phyloP scores from a whole-genome alignment of 2,113 vertebrate species.

The Galbula dea region DNA sequence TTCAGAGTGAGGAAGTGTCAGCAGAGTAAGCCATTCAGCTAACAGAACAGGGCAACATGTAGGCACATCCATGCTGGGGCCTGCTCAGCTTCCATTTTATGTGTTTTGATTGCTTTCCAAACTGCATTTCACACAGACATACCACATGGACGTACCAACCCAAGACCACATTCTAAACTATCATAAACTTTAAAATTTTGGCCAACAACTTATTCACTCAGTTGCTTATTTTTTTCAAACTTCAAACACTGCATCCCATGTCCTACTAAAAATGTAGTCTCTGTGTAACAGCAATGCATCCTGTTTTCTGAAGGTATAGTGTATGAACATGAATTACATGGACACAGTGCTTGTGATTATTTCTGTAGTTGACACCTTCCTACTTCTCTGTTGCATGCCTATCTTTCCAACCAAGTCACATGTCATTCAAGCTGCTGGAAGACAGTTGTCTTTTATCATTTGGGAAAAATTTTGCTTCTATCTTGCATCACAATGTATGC shows the following conservation, averaged over 20 bases:
- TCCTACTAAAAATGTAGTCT: background rate
- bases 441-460: background rate
- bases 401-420: background rate
- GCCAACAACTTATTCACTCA: background rate
- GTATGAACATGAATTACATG: background rate
- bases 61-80: background rate
- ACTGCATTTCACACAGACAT: background rate
- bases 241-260: background rate
- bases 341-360: background rate
- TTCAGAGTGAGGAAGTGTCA: background rate
- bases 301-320: background rate
- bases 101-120: background rate
- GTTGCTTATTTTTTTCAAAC: background rate
- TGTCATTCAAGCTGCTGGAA: background rate
- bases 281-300: background rate
- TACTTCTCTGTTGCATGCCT: background rate
- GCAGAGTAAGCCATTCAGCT: too few species aligned
- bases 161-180: background rate
- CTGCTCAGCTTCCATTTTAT: background rate
- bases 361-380: background rate
- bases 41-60: background rate
- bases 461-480: rapidly evolving
- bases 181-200: background rate
- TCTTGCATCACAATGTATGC: background rate
- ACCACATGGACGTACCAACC: too few species aligned